Conservation (phyloP, 2,797 vertebrate species). For the Phrynocephalus vlangalii region DNA sequence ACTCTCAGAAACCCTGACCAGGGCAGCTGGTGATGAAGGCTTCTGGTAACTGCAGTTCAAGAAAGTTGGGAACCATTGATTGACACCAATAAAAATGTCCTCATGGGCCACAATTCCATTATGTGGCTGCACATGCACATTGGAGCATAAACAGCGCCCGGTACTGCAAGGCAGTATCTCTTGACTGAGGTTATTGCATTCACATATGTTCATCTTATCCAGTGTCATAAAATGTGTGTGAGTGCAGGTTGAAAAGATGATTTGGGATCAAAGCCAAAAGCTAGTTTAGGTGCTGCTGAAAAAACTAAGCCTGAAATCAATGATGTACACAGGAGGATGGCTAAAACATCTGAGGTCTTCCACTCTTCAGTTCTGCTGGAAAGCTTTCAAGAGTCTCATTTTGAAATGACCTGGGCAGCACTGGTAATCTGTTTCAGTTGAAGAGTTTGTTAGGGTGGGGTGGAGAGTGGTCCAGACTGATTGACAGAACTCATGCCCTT, state of each 20-base stretch:
- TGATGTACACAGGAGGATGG: background rate
- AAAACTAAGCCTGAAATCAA: background rate
- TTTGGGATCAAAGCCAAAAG: background rate
- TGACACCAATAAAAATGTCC: background rate
- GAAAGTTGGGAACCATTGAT: background rate
- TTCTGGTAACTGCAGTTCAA: no score
- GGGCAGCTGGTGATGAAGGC: no score
- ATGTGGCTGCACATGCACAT: background rate
- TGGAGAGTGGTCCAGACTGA: background rate
- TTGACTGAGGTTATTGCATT: background rate
- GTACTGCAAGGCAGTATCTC: background rate
- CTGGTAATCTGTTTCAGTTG: background rate
- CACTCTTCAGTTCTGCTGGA: no score
- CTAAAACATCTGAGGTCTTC: no score
- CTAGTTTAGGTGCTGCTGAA: background rate
- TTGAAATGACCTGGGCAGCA: background rate
- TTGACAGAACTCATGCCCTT: background rate
- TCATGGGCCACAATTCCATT: no score
- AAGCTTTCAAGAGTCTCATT: no score
- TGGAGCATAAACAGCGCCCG: background rate
- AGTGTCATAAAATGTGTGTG: background rate
- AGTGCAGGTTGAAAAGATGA: background rate
- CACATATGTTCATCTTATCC: background rate
- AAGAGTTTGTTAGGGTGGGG: background rate
- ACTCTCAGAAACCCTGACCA: no score